These are phyloP conservation scores for Micrasema longulum DNA, from an alignment of 1,140 invertebrate genomes.

Conservation along the genomic window DNA sequence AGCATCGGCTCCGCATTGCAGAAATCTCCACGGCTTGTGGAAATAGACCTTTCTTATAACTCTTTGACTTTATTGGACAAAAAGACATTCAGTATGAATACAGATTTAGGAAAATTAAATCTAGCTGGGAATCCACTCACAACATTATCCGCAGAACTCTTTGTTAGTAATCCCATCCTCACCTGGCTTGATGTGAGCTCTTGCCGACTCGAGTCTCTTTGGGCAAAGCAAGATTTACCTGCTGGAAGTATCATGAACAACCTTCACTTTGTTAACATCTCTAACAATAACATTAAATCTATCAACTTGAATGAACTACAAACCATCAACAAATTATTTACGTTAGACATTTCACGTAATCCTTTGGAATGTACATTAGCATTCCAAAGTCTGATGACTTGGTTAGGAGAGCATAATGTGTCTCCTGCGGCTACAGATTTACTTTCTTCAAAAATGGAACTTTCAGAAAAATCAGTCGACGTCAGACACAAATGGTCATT, in stretches of 20 bases:
- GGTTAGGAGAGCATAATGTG: constrained; percentile 67
- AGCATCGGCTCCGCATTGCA: constrained; percentile 67
- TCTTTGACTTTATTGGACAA: constrained; percentile 69
- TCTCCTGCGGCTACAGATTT: constrained; percentile 62
- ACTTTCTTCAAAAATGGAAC: constrained; percentile 64
- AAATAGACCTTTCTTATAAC: constrained; percentile 79
- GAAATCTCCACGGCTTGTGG: constrained; percentile 69
- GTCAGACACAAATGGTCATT: constrained; percentile 61
- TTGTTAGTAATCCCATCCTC: constrained; percentile 70
- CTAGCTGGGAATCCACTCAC: constrained; percentile 78
- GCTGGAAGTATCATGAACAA: constrained; percentile 61
- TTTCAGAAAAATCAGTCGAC: constrained; percentile 60
- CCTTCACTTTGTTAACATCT: constrained; percentile 70
- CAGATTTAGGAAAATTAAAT: constrained; percentile 73
- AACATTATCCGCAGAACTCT: constrained; percentile 74
- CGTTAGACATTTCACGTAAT: constrained; percentile 75
- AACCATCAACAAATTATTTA: constrained; percentile 70
- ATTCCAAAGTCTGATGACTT: constrained; percentile 71
- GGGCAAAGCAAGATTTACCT: constrained; percentile 68
- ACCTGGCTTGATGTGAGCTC: constrained; percentile 74
- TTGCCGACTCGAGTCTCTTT: constrained; percentile 73
- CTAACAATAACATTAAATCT: constrained; percentile 70
- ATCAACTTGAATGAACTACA: constrained; percentile 69
- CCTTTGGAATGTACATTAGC: constrained; percentile 72
- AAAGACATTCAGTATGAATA: constrained; percentile 73